Evolutionary conservation across 2,113 vertebrate genomes (phyloP).

Genomic region (Entelurus aequoreus): DNA sequence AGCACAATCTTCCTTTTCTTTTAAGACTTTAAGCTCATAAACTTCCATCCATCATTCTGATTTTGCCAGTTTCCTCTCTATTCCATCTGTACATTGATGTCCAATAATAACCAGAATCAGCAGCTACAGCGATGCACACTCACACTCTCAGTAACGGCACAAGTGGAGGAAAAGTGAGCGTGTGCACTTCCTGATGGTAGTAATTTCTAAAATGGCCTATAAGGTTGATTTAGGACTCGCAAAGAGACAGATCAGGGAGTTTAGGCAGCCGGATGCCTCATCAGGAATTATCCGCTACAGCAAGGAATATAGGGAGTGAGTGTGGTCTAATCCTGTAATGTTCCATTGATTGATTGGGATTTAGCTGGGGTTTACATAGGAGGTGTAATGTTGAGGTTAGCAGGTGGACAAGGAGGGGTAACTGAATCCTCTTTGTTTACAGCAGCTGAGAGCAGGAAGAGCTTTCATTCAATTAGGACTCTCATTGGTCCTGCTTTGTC

Average conservation of each 20-base stretch:
- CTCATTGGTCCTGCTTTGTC: slow-evolving; percentile 41
- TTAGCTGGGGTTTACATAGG: neutral
- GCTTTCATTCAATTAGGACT: slow-evolving; percentile 63
- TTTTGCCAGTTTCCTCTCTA: neutral
- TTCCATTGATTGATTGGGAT: slow-evolving; percentile 3
- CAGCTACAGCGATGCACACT: slow-evolving; percentile 10
- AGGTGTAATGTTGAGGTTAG: slow-evolving; percentile 18
- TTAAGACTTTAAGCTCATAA: neutral
- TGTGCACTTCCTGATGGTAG: slow-evolving; percentile 58
- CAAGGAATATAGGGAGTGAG: slow-evolving; percentile 4
- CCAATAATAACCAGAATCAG: slow-evolving; percentile 18
- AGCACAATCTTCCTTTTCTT: neutral
- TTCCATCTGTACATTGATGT: neutral
- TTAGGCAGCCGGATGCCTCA: slow-evolving; percentile 55
- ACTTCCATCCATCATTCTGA: neutral
- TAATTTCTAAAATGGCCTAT: slow-evolving; percentile 66
- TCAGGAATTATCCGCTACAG: slow-evolving; percentile 55
- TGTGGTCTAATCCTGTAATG: neutral
- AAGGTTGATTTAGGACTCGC: slow-evolving; percentile 62
- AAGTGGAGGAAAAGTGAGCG: slow-evolving; percentile 49
- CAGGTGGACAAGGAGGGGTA: slow-evolving; percentile 19
- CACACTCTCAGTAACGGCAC: slow-evolving; percentile 29
- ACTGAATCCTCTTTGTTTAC: slow-evolving; percentile 47
- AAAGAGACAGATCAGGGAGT: slow-evolving; percentile 58
- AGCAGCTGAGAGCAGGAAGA: slow-evolving; percentile 41